phyloP scores from a whole-genome alignment of 2,797 vertebrate genomes.

The Poeciliopsis turneri region DNA sequence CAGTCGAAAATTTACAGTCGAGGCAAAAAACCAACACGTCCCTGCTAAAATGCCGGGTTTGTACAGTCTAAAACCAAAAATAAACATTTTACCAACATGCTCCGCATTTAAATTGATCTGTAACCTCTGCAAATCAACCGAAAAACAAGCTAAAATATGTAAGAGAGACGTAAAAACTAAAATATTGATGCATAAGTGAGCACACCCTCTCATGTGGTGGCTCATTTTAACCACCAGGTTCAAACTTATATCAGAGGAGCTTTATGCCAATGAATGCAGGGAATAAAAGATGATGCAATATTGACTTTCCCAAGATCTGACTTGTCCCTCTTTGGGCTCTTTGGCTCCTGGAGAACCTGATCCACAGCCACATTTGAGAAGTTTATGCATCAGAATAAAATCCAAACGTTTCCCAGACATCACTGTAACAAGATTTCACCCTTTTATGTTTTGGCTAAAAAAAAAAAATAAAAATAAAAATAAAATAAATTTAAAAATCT shows the following conservation, averaged over 20 bases:
- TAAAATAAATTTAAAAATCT: too few species aligned
- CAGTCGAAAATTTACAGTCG: constrained; percentile 26
- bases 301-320: too few species aligned
- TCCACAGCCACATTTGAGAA: background rate
- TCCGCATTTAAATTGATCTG: background rate
- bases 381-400: background rate
- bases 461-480: background rate
- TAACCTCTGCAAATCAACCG: background rate
- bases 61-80: background rate
- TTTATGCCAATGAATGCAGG: background rate
- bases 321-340: too few species aligned
- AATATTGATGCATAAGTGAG: background rate
- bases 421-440: background rate
- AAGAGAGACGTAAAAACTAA: background rate
- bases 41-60: background rate
- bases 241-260: background rate
- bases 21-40: background rate
- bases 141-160: background rate
- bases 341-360: background rate
- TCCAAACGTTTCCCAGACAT: background rate
- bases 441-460: constrained; percentile 8
- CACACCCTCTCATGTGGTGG: background rate
- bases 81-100: background rate
- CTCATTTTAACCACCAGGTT: background rate
- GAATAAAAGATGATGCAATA: too few species aligned